Evolutionary conservation across 2,113 vertebrate species (phyloP).

Genomic region (Thunnus thynnus): DNA sequence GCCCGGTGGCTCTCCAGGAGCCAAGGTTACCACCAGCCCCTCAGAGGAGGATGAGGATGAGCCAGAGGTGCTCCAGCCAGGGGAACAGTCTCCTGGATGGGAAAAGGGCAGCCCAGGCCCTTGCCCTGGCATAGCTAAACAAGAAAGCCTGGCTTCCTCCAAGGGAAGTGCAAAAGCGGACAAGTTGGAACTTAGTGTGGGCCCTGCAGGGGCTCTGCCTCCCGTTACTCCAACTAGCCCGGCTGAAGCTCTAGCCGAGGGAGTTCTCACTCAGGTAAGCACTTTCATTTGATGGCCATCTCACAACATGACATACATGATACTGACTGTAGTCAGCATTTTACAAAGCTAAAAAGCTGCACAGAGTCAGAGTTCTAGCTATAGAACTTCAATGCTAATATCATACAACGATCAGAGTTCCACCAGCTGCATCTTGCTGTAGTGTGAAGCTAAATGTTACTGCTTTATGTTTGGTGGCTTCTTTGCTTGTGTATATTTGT

Average conservation of each 20-base stretch:
- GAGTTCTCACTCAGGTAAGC: slow-evolving; percentile 94
- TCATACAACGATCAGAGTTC: slow-evolving; percentile 55
- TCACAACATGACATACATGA: slow-evolving; percentile 61
- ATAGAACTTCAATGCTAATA: slow-evolving; percentile 58
- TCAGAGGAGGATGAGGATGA: slow-evolving; percentile 94
- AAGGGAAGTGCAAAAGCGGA: slow-evolving; percentile 85
- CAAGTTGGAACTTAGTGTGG: slow-evolving; percentile 89
- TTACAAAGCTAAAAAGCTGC: slow-evolving; percentile 73
- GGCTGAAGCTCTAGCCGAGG: slow-evolving; percentile 94
- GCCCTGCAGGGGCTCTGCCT: slow-evolving; percentile 84
- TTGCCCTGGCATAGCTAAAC: slow-evolving; percentile 72
- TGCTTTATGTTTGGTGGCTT: slow-evolving; percentile 67
- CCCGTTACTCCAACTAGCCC: slow-evolving; percentile 92
- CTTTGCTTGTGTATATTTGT: slow-evolving; percentile 57
- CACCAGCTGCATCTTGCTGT: slow-evolving; percentile 70
- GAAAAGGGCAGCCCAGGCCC: slow-evolving; percentile 77
- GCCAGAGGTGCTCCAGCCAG: slow-evolving; percentile 90
- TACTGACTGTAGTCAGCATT: slow-evolving; percentile 70
- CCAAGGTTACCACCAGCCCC: slow-evolving; percentile 90
- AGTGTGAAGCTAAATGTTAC: slow-evolving; percentile 62
- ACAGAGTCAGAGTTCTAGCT: slow-evolving; percentile 72
- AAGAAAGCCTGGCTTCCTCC: slow-evolving; percentile 59
- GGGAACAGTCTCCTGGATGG: slow-evolving; percentile 86
- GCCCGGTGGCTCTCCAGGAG: slow-evolving; percentile 84
- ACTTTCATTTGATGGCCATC: slow-evolving; percentile 8